These are phyloP conservation scores for Proterorhinus semilunaris DNA, from an alignment of 2,113 vertebrate genomes.

Conservation along the genomic window DNA sequence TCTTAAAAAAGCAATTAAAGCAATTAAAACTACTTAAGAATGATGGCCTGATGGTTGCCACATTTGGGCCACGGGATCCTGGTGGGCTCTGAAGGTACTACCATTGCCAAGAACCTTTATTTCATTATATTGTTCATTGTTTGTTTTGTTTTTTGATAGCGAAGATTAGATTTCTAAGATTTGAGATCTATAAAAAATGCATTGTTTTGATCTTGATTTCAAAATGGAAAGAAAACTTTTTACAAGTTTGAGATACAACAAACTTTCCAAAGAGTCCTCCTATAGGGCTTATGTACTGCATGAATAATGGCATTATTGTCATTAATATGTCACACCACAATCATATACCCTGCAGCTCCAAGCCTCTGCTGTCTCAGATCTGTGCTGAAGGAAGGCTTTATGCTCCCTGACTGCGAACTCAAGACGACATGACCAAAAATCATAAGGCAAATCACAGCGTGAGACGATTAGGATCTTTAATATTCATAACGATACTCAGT, in stretches of 20 bases:
- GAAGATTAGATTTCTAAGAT: no score
- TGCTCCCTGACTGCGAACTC: slow-evolving; percentile 28
- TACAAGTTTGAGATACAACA: not conserved
- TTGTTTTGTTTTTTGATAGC: no score
- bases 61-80: no score
- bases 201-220: not conserved
- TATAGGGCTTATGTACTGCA: not conserved
- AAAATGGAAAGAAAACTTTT: not conserved
- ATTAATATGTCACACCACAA: slow-evolving; percentile 3
- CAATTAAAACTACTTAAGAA: no score
- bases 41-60: no score
- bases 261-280: not conserved
- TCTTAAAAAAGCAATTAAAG: no score
- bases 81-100: no score
- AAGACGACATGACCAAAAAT: slow-evolving; percentile 12
- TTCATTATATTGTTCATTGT: no score
- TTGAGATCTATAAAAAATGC: not conserved
- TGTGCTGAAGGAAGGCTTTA: slow-evolving; percentile 7
- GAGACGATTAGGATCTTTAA: slow-evolving; percentile 64
- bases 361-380: slow-evolving; percentile 16
- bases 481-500: slow-evolving; percentile 64
- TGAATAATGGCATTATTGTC: slow-evolving; percentile 1
- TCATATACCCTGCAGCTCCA: slow-evolving; percentile 2
- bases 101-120: no score
- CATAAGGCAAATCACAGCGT: slow-evolving; percentile 32